Percentiles rank a stretch among this genome's conserved stretches.
Evolutionary conservation across 2,113 vertebrate genomes (phyloP).

Genomic region (Corythornis vintsioides): DNA sequence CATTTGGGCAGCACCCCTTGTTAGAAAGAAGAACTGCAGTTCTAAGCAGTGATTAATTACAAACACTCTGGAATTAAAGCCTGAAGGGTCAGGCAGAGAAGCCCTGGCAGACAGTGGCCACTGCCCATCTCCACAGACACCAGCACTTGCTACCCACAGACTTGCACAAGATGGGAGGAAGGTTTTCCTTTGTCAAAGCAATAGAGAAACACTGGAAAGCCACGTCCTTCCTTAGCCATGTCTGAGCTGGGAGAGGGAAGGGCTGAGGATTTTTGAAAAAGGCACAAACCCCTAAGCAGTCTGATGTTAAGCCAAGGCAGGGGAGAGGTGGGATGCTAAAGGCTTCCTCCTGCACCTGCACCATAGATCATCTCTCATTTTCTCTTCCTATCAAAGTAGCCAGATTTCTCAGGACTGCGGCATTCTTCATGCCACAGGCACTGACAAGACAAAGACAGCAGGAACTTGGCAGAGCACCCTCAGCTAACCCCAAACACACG

Average conservation of each 20-base stretch:
- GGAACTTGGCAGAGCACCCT: background rate
- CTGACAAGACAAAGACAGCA: background rate
- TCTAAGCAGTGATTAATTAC: conserved; percentile 25
- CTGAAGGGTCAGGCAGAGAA: background rate
- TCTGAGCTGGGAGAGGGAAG: background rate
- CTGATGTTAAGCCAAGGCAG: rapidly evolving
- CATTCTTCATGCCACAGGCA: background rate
- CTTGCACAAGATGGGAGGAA: background rate
- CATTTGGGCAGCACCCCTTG: conserved; percentile 39
- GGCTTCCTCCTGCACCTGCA: background rate
- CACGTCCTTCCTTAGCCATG: background rate
- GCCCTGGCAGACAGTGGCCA: background rate
- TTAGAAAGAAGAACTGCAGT: conserved; percentile 46
- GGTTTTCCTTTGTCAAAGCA: rapidly evolving
- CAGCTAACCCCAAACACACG: background rate
- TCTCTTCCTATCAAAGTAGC: background rate
- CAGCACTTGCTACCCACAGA: background rate
- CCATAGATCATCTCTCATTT: background rate
- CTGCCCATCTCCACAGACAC: background rate
- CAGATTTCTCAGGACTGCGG: background rate
- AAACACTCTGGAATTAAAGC: background rate
- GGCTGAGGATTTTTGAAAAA: background rate
- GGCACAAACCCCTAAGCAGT: background rate
- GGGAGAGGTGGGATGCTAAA: background rate
- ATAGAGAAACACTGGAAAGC: background rate